Evolutionary conservation across 2,797 vertebrate species (phyloP), one percentile per base, ranked within the genome.

Genomic region (Salmo trutta): DNA sequence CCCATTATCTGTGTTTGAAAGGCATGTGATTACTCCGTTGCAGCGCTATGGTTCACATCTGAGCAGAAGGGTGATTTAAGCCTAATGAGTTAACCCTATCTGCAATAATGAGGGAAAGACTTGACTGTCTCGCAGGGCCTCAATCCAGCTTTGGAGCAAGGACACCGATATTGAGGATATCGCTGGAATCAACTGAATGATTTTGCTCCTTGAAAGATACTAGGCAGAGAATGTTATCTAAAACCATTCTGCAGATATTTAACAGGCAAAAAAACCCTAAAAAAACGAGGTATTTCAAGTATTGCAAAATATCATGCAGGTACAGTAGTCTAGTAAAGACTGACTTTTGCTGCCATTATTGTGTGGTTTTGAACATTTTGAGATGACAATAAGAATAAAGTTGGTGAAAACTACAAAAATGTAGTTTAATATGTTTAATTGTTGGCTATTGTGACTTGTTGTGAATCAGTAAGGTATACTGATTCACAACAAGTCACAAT

Each of bases 71-170:
- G 29, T 19, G 64, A 76, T 56, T 69, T 66, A 29, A 47, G 62
- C 27, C 24, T 75, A 75, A 75, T 75, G 64, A 75, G 64, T 53
- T 75, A 52, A 75, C 64, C 41, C 33, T 4, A 21, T 41, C 14
- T 53, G 10, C 10, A 2, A 52, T 53, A 66, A 75, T 75, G 62
- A 75, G 41, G 41, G 29, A 17, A 64, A 67, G 16, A 64, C 62
- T 24, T n/a, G 65, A 47, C 27, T 75, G 74, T 68, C 41, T 67
- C 24, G 2, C 33, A n/a, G 64, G 24, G 74, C 12, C 52, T 24
- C 21, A 19, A 10, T 10, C n/a, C 41, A 67, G 36, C 64, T 52
- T 24, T 16, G 64, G 31, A 17, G 65, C 74, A 68, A 75, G 74
- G 74, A 74, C 73, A 74, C 73, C 16, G 54, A 33, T 31, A 62